A percentile compares a stretch with the other conserved stretches of the same genome.
Evolutionary conservation across 92 coral and sea anemone species (phyloP).

Genomic region (Chrysogorgia sp.): DNA sequence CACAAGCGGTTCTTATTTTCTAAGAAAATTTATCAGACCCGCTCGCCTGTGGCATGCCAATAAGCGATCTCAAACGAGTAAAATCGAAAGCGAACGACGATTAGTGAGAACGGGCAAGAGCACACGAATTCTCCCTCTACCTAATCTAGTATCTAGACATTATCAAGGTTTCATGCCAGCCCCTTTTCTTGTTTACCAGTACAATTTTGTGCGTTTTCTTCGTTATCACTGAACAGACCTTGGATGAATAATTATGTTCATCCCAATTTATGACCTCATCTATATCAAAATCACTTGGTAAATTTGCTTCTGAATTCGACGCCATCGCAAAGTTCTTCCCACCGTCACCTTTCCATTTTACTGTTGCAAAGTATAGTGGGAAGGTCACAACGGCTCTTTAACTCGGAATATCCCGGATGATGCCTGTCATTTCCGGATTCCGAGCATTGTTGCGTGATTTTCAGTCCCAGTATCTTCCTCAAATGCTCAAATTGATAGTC

Average conservation of each 20-base stretch:
- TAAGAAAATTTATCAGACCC: constrained; percentile 32
- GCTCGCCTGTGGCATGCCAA: constrained; percentile 1
- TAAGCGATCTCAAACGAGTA: constrained; percentile 9
- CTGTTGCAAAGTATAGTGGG: background rate
- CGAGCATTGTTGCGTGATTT: background rate
- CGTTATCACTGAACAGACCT: constrained; percentile 91
- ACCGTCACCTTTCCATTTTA: constrained; percentile 24
- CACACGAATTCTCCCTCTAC: constrained; percentile 17
- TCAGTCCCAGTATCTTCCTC: background rate
- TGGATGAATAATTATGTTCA: constrained; percentile 99
- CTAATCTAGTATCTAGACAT: background rate
- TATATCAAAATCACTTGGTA: constrained; percentile 98
- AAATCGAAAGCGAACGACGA: background rate
- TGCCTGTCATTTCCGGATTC: background rate
- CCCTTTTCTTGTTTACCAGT: constrained; percentile 48
- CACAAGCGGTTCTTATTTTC: constrained; percentile 34
- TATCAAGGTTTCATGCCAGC: constrained; percentile 4
- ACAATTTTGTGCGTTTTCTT: constrained; percentile 57
- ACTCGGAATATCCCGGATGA: background rate
- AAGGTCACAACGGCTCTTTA: no score
- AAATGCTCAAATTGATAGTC: no score
- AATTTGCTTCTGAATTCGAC: constrained; percentile 87
- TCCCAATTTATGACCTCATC: constrained; percentile 99
- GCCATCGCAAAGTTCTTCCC: constrained; percentile 65
- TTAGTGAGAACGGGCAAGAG: background rate